Evolutionary conservation across 2,113 vertebrate genomes (phyloP), one percentile per base, ranked within the genome.

Genomic region (Chloropsis hardwickii): DNA sequence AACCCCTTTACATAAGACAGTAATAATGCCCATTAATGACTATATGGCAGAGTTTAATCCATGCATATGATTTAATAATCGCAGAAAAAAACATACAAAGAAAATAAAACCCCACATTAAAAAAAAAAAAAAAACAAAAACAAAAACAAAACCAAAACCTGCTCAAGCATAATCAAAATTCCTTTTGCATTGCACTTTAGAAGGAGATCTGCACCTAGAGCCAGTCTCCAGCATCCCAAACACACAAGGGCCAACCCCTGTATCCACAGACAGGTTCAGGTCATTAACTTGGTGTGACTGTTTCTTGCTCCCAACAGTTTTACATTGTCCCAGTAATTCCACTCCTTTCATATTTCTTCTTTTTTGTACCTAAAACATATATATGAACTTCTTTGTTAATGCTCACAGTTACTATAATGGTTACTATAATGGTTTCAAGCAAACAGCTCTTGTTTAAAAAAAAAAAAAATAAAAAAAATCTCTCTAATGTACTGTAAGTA

Each of bases 1-100:
- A 80, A 96, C 98, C 97, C 97, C 97, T 98, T 98, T 98, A 98
- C 96, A 98, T 98, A 98, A 96, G 98, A 98, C 97, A 98, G 98
- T 97, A 98, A 98, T 99, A 99, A 99, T 99, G 99, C 99, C 99
- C 99, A 96, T 98, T 98, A 98, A 97, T 97, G 98, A 99, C 98
- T 98, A 98, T 98, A 97, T 98, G 98, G 98, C 98, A 98, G 98
- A 98, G 97, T 95, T 96, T 97, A 98, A 97, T 97, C 98, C 99
- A 99, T 99, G 99, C 99, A 99, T 98, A 99, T 98, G 97, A 98
- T 97, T 97, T 96, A 94, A 85, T 96, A 98, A 98, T 96, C 33
- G 57, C 95, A 97, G 96, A 97, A 97, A 97, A 97, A 97, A 97
- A 98, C 93, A 98, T 98, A 98, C 96, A 98, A 97, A 98, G 97